Percentiles rank a stretch among this genome's conserved stretches.
Conservation (phyloP, 1,140 invertebrate genomes). For the Anoplolepis gracilipes region DNA sequence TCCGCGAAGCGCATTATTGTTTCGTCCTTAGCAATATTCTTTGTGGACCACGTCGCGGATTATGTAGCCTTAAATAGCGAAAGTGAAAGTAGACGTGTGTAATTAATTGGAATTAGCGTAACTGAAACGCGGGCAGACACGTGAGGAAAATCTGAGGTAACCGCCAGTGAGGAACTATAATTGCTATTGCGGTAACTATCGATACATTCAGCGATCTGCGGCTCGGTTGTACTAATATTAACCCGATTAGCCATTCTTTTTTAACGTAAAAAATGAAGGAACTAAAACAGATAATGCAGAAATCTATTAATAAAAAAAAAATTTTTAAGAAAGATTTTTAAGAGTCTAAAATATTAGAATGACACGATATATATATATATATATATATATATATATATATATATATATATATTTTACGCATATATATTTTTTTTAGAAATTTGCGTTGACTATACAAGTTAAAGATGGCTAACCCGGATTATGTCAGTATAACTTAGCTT, state of each 20-base stretch:
- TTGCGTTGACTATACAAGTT: neutral
- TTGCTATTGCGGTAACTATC: neutral
- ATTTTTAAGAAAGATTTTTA: neutral
- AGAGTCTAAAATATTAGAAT: neutral
- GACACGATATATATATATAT: neutral
- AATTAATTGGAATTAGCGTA: conserved; percentile 49
- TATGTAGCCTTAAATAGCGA: conserved; percentile 68
- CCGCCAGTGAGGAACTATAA: neutral
- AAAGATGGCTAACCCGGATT: neutral
- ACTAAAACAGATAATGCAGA: neutral
- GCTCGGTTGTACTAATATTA: neutral
- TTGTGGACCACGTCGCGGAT: conserved; percentile 54
- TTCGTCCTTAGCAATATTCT: conserved; percentile 51
- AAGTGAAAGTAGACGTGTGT: conserved; percentile 62
- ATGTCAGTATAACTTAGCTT: neutral
- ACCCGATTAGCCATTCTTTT: neutral
- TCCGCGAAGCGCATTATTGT: conserved; percentile 30
- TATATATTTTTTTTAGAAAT: neutral
- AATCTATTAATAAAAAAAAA: neutral
- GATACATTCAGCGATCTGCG: neutral
- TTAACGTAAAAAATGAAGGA: neutral
- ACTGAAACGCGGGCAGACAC: neutral
- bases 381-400: too few relatives aligned
- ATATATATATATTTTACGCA: too few relatives aligned
- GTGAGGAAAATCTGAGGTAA: neutral